These are phyloP conservation scores for Limnephilus auricula DNA, from an alignment of 2,888 invertebrate genomes.

Conservation along the genomic window DNA sequence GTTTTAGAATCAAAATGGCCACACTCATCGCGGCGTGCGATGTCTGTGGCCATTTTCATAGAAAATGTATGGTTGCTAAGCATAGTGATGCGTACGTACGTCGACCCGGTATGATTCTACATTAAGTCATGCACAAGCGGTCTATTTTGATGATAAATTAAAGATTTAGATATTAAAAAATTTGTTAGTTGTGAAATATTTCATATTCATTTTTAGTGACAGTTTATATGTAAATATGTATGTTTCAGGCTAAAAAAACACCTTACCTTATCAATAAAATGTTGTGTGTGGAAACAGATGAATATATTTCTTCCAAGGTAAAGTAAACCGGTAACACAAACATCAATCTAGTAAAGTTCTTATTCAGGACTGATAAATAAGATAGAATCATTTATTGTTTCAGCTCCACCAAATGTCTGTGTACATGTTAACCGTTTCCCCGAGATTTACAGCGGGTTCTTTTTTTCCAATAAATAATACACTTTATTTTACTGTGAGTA, in stretches of 20 bases:
- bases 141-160: too few relatives aligned
- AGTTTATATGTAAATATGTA: not conserved
- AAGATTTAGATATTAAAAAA: too few relatives aligned
- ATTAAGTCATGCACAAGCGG: too few relatives aligned
- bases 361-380: not conserved
- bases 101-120: too few relatives aligned
- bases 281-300: constrained; percentile 11
- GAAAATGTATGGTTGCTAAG: too few relatives aligned
- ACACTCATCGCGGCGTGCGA: too few relatives aligned
- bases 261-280: not conserved
- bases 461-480: not conserved
- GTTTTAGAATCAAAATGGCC: too few relatives aligned
- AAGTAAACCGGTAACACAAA: not conserved
- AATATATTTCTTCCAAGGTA: constrained; percentile 2
- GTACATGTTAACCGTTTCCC: constrained; percentile 5
- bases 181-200: too few relatives aligned
- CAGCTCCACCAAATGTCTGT: constrained; percentile 25
- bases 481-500: constrained; percentile 19
- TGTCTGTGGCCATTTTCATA: too few relatives aligned
- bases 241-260: constrained; percentile 21
- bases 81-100: too few relatives aligned
- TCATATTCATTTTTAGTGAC: too few relatives aligned
- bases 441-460: not conserved
- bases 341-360: not conserved
- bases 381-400: not conserved